A percentile compares a stretch with the other conserved stretches of the same genome.
These are phyloP conservation scores for Ginglymostoma cirratum DNA, from an alignment of 2,113 vertebrate genomes.

Conservation along the genomic window DNA sequence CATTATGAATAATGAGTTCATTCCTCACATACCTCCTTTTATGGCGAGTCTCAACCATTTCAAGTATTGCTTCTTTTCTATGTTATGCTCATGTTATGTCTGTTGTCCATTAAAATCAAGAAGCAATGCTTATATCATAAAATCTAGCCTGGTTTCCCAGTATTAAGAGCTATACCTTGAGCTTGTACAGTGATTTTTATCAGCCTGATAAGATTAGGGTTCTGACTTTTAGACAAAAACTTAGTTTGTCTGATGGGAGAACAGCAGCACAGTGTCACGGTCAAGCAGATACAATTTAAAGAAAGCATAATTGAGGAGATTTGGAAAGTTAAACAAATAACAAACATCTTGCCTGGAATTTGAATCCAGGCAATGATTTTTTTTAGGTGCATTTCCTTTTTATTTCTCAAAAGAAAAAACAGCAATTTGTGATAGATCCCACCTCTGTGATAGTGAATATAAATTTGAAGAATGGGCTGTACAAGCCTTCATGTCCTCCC, in stretches of 20 bases:
- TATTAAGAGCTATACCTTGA: neutral
- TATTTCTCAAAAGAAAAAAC: neutral
- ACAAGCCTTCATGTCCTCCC: neutral
- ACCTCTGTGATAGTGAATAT: neutral
- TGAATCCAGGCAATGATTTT: neutral
- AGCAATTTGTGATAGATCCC: neutral
- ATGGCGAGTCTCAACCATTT: neutral
- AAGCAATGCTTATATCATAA: neutral
- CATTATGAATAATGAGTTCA: neutral
- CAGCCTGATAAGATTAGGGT: neutral
- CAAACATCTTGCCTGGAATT: neutral
- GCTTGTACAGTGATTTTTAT: neutral
- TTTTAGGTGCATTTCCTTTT: neutral
- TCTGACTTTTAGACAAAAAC: neutral
- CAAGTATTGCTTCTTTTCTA: neutral
- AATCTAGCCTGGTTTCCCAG: neutral
- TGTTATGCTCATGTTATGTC: neutral
- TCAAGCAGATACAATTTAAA: neutral
- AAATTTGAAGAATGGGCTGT: neutral
- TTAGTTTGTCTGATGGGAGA: neutral
- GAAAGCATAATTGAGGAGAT: neutral
- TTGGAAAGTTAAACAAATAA: neutral
- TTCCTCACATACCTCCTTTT: neutral
- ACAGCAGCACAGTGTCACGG: neutral
- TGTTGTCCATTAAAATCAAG: neutral